Evolutionary conservation across 2,797 vertebrate genomes (phyloP), one percentile per base, ranked within the genome.

Genomic region (Erpetoichthys calabaricus): DNA sequence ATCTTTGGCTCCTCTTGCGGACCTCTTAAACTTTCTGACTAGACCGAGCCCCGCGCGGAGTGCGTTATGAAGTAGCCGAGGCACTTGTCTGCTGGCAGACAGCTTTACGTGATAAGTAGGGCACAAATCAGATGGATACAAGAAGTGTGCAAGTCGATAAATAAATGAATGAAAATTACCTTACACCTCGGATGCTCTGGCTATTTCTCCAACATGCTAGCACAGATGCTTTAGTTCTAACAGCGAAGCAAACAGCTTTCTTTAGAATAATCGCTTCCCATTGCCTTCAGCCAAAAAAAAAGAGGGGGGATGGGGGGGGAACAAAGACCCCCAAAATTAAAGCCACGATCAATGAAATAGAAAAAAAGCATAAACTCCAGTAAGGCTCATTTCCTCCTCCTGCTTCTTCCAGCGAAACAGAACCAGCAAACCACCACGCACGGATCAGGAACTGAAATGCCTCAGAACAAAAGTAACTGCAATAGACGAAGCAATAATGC

Each of bases 181-280:
- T 96, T 95, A 89, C 94, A 90, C 91, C 91, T 89, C 88, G 90
- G 89, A 91, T 88, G 87, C 91, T 90, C 89, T 87, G 91, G 90
- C 91, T 95, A 87, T 91, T 88, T 89, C 86, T 82, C 89, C 91
- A 92, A 84, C 89, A 86, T 88, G 85, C 88, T 89, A 90, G 86
- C 84, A 86, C 85, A 80, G 88, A 87, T 86, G 80, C 81, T 86
- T 85, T 77, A 86, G 79, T 76, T 80, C 82, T 73, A 42, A 54
- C 10, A 69, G 60, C 67, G 60, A 79, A 80, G 73, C 74, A 76
- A 75, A 78, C 76, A 78, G 80, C 86, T 85, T 82, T 87, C 85
- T 80, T 79, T 74, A 78, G 82, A 86, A 79, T 82, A 85, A 72
- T 84, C 83, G 82, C 79, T 87, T 92, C 86, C 92, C 94, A 96